These are phyloP conservation scores for Euplagia quadripunctaria DNA, from an alignment of 2,888 invertebrate genomes.

Conservation along the genomic window DNA sequence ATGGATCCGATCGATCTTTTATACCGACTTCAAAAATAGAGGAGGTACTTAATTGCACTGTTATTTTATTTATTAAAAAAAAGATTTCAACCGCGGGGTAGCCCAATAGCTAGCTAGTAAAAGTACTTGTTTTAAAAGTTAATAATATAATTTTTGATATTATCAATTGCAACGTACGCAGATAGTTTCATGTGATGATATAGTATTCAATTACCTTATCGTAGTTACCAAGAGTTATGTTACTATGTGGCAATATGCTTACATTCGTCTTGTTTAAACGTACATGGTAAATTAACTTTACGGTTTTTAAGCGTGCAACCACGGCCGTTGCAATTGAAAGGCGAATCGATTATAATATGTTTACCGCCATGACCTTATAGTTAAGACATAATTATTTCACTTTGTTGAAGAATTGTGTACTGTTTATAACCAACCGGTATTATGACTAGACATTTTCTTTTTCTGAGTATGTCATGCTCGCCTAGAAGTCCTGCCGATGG, in stretches of 20 bases:
- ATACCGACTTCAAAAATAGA: not conserved
- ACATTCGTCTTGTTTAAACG: not conserved
- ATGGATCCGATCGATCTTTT: not conserved
- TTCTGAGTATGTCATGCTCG: too few relatives aligned
- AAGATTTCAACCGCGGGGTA: not conserved
- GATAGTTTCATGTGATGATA: not conserved
- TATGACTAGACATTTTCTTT: not conserved
- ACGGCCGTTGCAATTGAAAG: slow-evolving; percentile 20
- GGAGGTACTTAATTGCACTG: not conserved
- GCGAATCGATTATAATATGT: slow-evolving; percentile 36
- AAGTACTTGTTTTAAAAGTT: not conserved
- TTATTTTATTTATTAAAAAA: not conserved
- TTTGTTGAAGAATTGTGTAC: not conserved
- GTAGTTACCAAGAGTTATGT: not conserved
- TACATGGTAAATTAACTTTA: slow-evolving; percentile 4
- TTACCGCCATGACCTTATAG: slow-evolving; percentile 37
- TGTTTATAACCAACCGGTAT: not conserved
- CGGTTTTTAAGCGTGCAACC: slow-evolving; percentile 4
- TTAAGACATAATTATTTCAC: slow-evolving; percentile 28
- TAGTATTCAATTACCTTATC: not conserved
- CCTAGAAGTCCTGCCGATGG: too few relatives aligned
- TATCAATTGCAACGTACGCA: not conserved
- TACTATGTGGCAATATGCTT: not conserved
- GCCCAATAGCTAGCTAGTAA: not conserved
- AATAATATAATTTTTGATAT: not conserved